Conservation (phyloP, 2,888 invertebrate genomes). For the Pachycephus smyrnensis region DNA sequence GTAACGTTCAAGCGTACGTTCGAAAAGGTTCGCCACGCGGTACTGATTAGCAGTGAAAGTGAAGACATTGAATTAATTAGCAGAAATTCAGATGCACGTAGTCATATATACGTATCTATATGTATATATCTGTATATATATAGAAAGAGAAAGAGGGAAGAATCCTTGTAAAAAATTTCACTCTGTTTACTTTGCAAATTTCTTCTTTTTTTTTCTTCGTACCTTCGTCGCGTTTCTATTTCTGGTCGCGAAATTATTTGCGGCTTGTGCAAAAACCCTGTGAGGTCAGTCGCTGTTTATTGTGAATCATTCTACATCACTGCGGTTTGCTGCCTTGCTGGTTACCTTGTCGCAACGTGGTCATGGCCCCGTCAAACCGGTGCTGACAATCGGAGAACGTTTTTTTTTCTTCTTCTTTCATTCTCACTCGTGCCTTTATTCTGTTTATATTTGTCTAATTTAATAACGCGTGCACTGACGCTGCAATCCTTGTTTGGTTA, state of each 20-base stretch:
- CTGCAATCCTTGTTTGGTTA: background rate
- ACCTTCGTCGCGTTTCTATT: background rate
- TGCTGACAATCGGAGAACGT: conserved; percentile 48
- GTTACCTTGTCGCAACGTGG: conserved; percentile 65
- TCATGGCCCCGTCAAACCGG: conserved; percentile 61
- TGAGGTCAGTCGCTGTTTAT: conserved; percentile 28
- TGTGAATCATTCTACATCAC: background rate
- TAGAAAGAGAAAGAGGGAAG: background rate
- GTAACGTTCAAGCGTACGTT: background rate
- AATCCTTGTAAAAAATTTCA: background rate
- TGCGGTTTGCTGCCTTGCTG: conserved; percentile 28
- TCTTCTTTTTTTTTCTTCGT: background rate
- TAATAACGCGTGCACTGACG: background rate
- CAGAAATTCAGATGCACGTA: background rate
- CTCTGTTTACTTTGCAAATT: background rate
- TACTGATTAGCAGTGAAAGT: background rate
- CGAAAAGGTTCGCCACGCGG: background rate
- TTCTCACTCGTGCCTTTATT: background rate
- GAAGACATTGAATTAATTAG: background rate
- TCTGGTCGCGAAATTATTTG: background rate
- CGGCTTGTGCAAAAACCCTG: background rate
- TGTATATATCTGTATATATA: too few relatives aligned
- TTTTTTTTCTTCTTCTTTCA: background rate
- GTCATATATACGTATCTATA: background rate
- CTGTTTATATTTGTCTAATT: background rate